Evolutionary conservation across 2,113 vertebrate species (phyloP).

Genomic region (Syngnathus typhle): DNA sequence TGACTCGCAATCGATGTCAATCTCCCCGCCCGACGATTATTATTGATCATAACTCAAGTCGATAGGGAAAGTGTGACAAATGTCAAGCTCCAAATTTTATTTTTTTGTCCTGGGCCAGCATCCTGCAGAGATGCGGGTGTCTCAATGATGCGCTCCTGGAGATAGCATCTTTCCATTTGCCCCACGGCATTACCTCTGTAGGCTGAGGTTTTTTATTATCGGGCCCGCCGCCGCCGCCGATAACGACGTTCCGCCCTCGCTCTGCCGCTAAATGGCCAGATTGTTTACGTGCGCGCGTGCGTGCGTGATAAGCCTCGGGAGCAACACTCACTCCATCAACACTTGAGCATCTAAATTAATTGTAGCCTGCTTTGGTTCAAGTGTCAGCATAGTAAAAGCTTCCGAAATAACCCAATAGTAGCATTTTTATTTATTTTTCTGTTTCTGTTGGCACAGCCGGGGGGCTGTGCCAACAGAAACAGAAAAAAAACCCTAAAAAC

Average conservation of each 20-base stretch:
- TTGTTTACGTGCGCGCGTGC: conserved; percentile 29
- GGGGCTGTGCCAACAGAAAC: too few relatives aligned
- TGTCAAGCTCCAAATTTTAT: not conserved
- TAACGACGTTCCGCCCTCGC: conserved; percentile 66
- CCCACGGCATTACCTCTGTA: conserved; percentile 52
- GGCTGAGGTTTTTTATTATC: conserved; percentile 63
- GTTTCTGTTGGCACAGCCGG: too few relatives aligned
- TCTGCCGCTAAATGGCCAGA: conserved; percentile 41
- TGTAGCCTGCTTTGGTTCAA: not conserved
- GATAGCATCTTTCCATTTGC: conserved; percentile 75
- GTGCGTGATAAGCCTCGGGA: not conserved
- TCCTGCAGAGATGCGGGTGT: not conserved
- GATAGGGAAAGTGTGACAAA: conserved; percentile 4
- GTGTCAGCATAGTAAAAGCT: not conserved
- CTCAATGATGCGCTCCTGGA: conserved; percentile 45
- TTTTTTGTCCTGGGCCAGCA: not conserved
- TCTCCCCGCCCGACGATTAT: conserved; percentile 19
- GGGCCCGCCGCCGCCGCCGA: conserved; percentile 68
- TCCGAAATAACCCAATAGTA: not conserved
- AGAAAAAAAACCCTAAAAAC: too few relatives aligned
- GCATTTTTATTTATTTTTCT: too few relatives aligned
- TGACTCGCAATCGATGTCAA: conserved; percentile 28
- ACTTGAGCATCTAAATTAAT: conserved; percentile 4
- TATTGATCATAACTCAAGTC: conserved; percentile 23
- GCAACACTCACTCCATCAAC: conserved; percentile 18